A percentile compares a stretch with the other conserved stretches of the same genome.
Conservation (phyloP, 1,140 invertebrate species). For the Sitobion miscanthi region DNA sequence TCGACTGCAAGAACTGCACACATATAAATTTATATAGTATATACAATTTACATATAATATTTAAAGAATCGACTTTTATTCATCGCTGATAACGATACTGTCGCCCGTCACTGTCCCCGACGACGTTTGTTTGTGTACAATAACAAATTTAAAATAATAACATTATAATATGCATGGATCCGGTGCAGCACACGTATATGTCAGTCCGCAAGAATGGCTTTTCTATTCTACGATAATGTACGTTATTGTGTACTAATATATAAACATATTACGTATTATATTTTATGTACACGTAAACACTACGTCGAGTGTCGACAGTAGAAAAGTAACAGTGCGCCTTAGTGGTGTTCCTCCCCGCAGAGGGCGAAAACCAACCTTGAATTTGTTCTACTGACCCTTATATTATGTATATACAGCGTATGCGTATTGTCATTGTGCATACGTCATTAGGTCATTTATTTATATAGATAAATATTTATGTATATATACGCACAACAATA, state of each 20-base stretch:
- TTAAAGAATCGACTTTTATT: constrained; percentile 12
- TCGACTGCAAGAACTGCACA: not conserved
- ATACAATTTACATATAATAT: not conserved
- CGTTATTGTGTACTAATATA: not conserved
- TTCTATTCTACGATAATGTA: not conserved
- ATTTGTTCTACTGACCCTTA: constrained; percentile 55
- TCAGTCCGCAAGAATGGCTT: not conserved
- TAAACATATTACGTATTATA: not conserved
- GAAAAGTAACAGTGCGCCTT: not conserved
- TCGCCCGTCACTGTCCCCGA: no score
- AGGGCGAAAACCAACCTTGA: constrained; percentile 39
- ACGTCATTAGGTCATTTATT: constrained; percentile 21
- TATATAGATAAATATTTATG: not conserved
- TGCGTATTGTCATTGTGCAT: not conserved
- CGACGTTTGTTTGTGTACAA: not conserved
- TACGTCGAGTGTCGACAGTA: not conserved
- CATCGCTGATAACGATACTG: not conserved
- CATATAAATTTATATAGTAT: not conserved
- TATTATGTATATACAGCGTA: not conserved
- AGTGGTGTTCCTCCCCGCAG: not conserved
- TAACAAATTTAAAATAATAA: not conserved
- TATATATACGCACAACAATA: not conserved
- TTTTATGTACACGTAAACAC: not conserved
- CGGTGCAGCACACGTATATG: not conserved
- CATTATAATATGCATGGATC: not conserved